These are phyloP conservation scores for Lasioglossum albipes DNA, from an alignment of 1,140 invertebrate species.

Conservation along the genomic window DNA sequence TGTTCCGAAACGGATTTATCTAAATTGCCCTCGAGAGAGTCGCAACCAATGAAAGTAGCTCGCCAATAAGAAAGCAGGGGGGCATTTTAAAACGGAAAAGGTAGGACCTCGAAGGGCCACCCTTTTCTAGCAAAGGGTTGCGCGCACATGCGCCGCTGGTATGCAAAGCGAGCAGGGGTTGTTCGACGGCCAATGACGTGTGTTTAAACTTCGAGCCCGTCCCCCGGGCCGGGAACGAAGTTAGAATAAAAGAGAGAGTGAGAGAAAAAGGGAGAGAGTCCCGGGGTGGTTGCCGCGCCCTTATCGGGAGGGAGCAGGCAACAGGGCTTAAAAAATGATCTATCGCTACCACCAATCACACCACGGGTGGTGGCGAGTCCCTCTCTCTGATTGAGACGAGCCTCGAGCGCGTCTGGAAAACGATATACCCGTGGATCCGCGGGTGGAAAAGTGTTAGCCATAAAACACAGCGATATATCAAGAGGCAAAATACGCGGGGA, in stretches of 20 bases:
- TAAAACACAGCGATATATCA: conserved; percentile 58
- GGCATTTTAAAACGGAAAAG: conserved; percentile 17
- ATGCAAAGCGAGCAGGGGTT: conserved; percentile 63
- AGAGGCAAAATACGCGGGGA: conserved; percentile 17
- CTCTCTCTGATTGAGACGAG: conserved; percentile 74
- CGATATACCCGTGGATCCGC: conserved; percentile 59
- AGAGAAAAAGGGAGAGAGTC: not conserved
- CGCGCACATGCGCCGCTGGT: conserved; percentile 66
- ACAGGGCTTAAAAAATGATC: conserved; percentile 76
- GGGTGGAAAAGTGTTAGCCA: conserved; percentile 58
- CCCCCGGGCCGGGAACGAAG: conserved; percentile 46
- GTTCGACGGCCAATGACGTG: conserved; percentile 64
- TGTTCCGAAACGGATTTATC: too few relatives aligned
- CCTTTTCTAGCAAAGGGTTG: conserved; percentile 50
- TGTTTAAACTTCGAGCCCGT: conserved; percentile 68
- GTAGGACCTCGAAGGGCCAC: not conserved
- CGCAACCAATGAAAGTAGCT: conserved; percentile 4
- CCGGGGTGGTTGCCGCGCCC: conserved; percentile 45
- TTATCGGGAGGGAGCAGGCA: conserved; percentile 71
- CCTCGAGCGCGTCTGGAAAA: conserved; percentile 58
- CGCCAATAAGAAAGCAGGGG: conserved; percentile 1
- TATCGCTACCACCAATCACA: conserved; percentile 76
- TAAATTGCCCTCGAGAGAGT: not conserved
- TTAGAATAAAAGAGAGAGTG: conserved; percentile 19
- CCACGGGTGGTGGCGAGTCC: conserved; percentile 67